Conservation (phyloP, 1,140 invertebrate species). For the Anoplolepis gracilipes region DNA sequence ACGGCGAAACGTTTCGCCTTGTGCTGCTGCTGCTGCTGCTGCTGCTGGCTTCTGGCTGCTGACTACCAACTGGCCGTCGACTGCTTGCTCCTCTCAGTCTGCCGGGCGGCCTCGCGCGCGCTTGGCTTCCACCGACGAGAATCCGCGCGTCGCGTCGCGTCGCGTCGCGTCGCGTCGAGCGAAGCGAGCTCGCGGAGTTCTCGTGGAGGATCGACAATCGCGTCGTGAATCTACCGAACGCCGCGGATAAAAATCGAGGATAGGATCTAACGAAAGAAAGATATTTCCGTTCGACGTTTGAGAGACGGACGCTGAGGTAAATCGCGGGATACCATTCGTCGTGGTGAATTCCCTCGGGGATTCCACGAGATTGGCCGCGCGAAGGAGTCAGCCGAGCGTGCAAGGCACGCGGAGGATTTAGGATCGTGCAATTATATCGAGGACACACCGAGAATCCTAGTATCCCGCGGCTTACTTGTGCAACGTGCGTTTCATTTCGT, state of each 20-base stretch:
- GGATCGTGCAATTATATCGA: not conserved
- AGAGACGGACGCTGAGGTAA: conserved; percentile 36
- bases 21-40: conserved; percentile 68
- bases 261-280: conserved; percentile 22
- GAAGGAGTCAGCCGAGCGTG: not conserved
- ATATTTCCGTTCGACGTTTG: conserved; percentile 8
- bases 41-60: conserved; percentile 62
- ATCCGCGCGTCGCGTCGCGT: conserved; percentile 56
- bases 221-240: conserved; percentile 35
- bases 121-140: conserved; percentile 65
- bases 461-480: conserved; percentile 17
- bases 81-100: conserved; percentile 70
- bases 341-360: not conserved
- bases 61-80: conserved; percentile 59
- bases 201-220: conserved; percentile 1
- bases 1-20: conserved; percentile 73
- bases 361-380: not conserved
- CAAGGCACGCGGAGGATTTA: not conserved
- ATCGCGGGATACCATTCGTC: not conserved
- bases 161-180: conserved; percentile 52
- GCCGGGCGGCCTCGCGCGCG: conserved; percentile 72
- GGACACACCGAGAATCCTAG: not conserved
- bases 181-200: conserved; percentile 43
- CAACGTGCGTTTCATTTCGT: conserved; percentile 36
- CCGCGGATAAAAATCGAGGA: not conserved